A percentile compares a stretch with the other conserved stretches of the same genome.
Conservation (phyloP, 2,113 vertebrate species). For the Anser cygnoides region DNA sequence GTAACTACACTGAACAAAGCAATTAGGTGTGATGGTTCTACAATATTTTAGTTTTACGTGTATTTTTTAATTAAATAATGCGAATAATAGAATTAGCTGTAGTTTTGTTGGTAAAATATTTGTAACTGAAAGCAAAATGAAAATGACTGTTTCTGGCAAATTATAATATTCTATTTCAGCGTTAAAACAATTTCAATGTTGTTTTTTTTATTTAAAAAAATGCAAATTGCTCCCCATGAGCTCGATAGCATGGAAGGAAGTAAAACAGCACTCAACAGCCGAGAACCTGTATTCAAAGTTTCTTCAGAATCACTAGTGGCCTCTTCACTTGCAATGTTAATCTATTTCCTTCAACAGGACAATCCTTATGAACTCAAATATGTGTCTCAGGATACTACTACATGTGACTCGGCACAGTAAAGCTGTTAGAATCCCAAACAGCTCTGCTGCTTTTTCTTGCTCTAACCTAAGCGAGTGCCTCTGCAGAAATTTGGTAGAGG, state of each 20-base stretch:
- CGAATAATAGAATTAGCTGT: constrained; percentile 12
- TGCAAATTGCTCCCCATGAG: constrained; percentile 37
- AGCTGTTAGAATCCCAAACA: background rate
- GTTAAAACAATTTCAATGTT: constrained; percentile 47
- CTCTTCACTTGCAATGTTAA: background rate
- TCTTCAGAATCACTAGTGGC: background rate
- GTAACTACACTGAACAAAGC: background rate
- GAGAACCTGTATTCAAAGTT: background rate
- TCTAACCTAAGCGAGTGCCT: background rate
- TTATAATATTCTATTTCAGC: background rate
- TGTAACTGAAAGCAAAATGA: constrained; percentile 22
- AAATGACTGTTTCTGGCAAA: background rate
- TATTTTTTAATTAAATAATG: background rate
- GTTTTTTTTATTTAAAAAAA: background rate
- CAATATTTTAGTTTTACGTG: background rate
- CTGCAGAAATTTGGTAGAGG: background rate
- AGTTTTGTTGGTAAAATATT: background rate
- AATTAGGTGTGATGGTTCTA: background rate
- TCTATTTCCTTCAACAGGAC: background rate
- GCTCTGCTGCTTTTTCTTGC: background rate
- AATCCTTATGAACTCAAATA: rapidly evolving
- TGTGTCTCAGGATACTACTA: background rate
- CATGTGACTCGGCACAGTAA: background rate
- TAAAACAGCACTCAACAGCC: constrained; percentile 18
- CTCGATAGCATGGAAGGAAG: background rate